Base-by-base conservation (phyloP, 2,888 invertebrate species). In the Pachliopta kotzebuea region DNA sequence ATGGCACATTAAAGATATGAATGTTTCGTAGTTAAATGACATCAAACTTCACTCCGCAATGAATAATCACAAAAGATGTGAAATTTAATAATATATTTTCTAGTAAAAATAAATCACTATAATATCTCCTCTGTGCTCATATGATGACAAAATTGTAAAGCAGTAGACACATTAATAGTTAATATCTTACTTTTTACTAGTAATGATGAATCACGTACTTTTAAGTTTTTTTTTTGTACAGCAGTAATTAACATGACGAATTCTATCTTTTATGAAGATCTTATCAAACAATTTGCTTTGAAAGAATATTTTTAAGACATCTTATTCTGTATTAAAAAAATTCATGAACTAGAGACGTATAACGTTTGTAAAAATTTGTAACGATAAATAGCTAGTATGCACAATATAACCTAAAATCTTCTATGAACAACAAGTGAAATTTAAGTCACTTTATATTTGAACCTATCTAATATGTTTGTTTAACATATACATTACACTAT, bases 1-100 rank as follows among this genome's bases (percentile, higher is more conserved):
- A 88, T 81, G 77, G 83, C 72, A 77, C 83, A 83, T 87, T 84
- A 86, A 87, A 86, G 72, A 81, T 84, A 81, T 80, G 80, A 78
- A 74, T 76, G 73, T 78, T 81, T 76, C 72, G 75, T 77, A 79
- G 77, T 78, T 80, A 78, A 83, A 85, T 75, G 77, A 74, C 75
- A 75, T 68, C 68, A 67, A 75, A 71, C 76, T 84, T 86, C 83
- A 88, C 62, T 29, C 7, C 21, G 17, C 29, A 70, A 72, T 70
- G 71, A 73, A 71, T 58, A 71, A n/a, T 69, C 68, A 67, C 61
- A 65, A 63, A 65, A 62, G 56, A 63, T 20, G 60, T 62, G 66
- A 63, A 68, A 63, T 71, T 71, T 67, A 69, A 74, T 70, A 57
- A 69, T 57, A 63, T 20, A 52, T 57, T 57, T 57, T 42, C 18